Base-by-base conservation (phyloP, 2,113 vertebrate genomes). In the Alces alces region DNA sequence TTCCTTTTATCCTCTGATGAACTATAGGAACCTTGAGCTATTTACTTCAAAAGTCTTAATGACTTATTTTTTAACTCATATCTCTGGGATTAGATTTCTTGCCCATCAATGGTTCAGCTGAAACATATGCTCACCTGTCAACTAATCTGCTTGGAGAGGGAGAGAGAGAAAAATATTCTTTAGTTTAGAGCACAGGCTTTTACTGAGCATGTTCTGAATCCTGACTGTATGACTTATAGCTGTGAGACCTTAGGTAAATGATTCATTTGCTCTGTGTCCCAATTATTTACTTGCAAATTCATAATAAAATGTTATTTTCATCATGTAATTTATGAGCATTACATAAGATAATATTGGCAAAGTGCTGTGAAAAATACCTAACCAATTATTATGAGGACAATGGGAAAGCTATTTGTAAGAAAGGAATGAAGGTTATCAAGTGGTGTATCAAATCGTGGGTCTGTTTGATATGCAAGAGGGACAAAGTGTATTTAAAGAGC, bases 381-480 rank as follows among this genome's bases (percentile, higher is more conserved):
- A 52, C 12, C 61, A 92, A 73, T 73, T 76, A 91, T 52, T 78
- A 90, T 90, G 80, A 96, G 66, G 89, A 96, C 27, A 92, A 85
- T 33, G 15, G 85, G 28, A 89, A 92, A 64, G 45, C 17, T 79
- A 82, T 23, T 84, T 90, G n/a, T 84, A 89, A 88, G 57, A 91
- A 82, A 30, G 30, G n/a, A 86, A 93, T 30, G 30, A 83, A 50
- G 17, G 47, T 86, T 28, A 83, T 76, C 36, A 50, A 54, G 54
- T n/a, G 64, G 14, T 61, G 47, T 28, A 76, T 76, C 17, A 61
- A 54, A 61, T 43, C 43, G 7, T 50, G 5, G 66, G 19, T 89
- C 23, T 82, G 55, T 83, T 58, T 73, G 45, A 82, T 55, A 70
- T n/a, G 2, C 17, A 80, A 89, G 28, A 82, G 33, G 52, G 30